A percentile compares a stretch with the other conserved stretches of the same genome.
These are phyloP conservation scores for Oceanodroma leucorhoa DNA, from an alignment of 2,797 vertebrate species.

Conservation along the genomic window DNA sequence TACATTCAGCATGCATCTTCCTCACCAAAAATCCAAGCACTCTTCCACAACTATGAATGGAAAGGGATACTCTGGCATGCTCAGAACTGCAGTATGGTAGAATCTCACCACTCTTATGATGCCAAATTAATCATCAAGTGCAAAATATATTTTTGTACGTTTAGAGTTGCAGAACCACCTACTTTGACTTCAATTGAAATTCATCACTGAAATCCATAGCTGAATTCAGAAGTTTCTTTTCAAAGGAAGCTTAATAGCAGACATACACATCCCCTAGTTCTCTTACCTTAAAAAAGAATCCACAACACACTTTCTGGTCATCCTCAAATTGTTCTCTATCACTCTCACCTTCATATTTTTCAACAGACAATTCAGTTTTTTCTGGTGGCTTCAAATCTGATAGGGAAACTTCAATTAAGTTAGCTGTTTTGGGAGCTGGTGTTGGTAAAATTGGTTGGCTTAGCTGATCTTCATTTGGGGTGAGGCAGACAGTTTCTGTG, in stretches of 20 bases:
- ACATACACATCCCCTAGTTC: neutral
- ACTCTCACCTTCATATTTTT: constrained; percentile 74
- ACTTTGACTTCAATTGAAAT: neutral
- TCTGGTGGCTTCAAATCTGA: constrained; percentile 87
- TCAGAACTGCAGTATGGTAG: neutral
- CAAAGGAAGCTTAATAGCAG: neutral
- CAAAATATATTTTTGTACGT: neutral
- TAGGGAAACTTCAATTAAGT: constrained; percentile 91
- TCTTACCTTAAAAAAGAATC: constrained; percentile 97
- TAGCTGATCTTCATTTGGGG: constrained; percentile 83
- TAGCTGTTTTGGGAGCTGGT: constrained; percentile 77
- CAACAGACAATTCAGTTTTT: constrained; percentile 76
- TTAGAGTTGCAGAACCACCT: neutral
- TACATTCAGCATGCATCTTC: neutral
- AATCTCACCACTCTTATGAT: neutral
- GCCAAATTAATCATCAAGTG: neutral
- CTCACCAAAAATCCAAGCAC: neutral
- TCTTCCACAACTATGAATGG: neutral
- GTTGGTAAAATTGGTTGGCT: constrained; percentile 60
- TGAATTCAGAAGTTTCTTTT: neutral
- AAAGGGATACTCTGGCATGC: neutral
- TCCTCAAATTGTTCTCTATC: constrained; percentile 80
- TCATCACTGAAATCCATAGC: neutral
- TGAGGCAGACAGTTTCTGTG: constrained; percentile 85
- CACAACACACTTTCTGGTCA: constrained; percentile 90